These are phyloP conservation scores for Marmota flaviventris DNA, from an alignment of 2,113 vertebrate species.

Conservation along the genomic window DNA sequence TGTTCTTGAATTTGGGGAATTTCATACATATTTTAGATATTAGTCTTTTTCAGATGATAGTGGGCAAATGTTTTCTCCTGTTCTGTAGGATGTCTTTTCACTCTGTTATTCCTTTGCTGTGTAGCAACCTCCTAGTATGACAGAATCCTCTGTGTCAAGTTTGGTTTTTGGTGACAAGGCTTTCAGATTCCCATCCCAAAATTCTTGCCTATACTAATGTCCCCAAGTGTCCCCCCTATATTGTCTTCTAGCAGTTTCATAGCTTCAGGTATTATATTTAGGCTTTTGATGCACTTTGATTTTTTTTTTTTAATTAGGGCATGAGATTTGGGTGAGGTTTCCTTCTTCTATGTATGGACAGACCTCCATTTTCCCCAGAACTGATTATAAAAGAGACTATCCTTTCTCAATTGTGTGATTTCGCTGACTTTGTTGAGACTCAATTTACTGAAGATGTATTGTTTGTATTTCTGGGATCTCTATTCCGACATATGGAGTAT, in stretches of 20 bases:
- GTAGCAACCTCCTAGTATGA: neutral
- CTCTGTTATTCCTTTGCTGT: neutral
- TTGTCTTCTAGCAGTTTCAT: neutral
- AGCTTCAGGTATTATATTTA: neutral
- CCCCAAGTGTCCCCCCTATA: neutral
- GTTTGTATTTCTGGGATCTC: neutral
- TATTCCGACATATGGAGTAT: neutral
- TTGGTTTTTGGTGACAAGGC: neutral
- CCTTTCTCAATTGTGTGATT: neutral
- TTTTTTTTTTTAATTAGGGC: neutral
- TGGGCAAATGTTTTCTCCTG: neutral
- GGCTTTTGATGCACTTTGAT: neutral
- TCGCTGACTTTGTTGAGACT: neutral
- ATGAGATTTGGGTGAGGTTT: too few species aligned
- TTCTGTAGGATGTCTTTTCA: neutral
- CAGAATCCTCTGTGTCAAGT: neutral
- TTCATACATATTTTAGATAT: neutral
- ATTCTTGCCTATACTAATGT: neutral
- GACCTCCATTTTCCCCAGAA: too few species aligned
- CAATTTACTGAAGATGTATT: neutral
- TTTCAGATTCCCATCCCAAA: neutral
- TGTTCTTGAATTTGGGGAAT: neutral
- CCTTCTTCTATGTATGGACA: too few species aligned
- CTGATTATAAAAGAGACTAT: neutral
- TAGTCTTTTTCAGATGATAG: neutral